Conservation (phyloP, 2,888 invertebrate genomes). For the Scaptomyza parva region DNA sequence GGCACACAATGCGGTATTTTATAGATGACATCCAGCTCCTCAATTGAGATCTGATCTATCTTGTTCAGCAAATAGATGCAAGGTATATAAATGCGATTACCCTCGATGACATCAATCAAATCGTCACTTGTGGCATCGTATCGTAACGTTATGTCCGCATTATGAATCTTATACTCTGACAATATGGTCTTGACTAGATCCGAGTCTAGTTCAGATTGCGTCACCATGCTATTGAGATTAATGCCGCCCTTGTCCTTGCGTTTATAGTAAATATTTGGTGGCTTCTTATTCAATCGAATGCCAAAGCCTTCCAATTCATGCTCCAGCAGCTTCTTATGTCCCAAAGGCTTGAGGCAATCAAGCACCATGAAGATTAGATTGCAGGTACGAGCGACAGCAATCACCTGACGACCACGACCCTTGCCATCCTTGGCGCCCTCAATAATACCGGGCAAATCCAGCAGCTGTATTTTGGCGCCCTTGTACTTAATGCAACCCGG, state of each 20-base stretch:
- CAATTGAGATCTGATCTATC: slow-evolving; percentile 98
- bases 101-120: slow-evolving; percentile 99
- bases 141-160: slow-evolving; percentile 97
- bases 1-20: slow-evolving; percentile 99
- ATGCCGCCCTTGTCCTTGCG: slow-evolving; percentile 99
- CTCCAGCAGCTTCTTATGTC: slow-evolving; percentile 98
- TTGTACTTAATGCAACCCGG: slow-evolving; percentile 99
- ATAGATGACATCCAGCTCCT: slow-evolving; percentile 99
- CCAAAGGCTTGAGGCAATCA: slow-evolving; percentile 98
- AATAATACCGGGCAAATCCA: slow-evolving; percentile 99
- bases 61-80: slow-evolving; percentile 99
- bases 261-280: slow-evolving; percentile 97
- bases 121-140: slow-evolving; percentile 99
- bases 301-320: slow-evolving; percentile 99
- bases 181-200: slow-evolving; percentile 98
- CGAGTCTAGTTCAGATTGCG: slow-evolving; percentile 96
- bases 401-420: slow-evolving; percentile 99
- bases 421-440: slow-evolving; percentile 99
- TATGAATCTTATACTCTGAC: slow-evolving; percentile 99
- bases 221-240: slow-evolving; percentile 95
- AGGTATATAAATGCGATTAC: slow-evolving; percentile 98
- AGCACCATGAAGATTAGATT: slow-evolving; percentile 98
- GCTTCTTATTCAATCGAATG: slow-evolving; percentile 96
- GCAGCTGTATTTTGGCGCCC: slow-evolving; percentile 99
- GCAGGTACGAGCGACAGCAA: slow-evolving; percentile 99